Base-by-base conservation (phyloP, 2,888 invertebrate species). In the Leptopilina drosophilae region DNA sequence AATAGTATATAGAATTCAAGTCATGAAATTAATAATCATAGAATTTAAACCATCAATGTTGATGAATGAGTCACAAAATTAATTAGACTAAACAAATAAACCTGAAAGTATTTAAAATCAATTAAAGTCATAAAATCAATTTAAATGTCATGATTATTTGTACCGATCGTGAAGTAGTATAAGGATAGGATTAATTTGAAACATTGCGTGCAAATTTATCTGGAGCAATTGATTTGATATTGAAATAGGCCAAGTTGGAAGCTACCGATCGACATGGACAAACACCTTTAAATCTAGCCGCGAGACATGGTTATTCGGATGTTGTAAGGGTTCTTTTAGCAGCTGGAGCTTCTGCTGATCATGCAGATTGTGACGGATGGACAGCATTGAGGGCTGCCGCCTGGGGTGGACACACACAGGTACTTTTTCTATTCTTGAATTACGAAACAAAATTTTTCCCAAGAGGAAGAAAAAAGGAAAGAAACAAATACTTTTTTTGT, bases 391-490 rank as follows among this genome's bases (percentile, higher is more conserved):
- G 98, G 78, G 98, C 98, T 5, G 98, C 98, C 26, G 98, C 98
- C 12, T 98, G 98, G 98, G 98, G 98, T 73, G 98, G 98, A 0
- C 98, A 98, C 88, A 96, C 96, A 1, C 96, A 97, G 93, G 95
- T 95, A 89, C 91, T 20, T 62, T 20, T 62, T 62, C 20, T 15
- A 4, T 15, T 59, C n/a, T 15, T 5, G 15, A 59, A 59, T 59
- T 15, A n/a, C 15, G 1, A n/a, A 15, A n/a, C 7, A 15, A 15
- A 59, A 15, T 15, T 15, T 59, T 1, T 8, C n/a, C 20, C n/a
- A 59, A 59, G 15, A 73, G 33, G 56, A 76, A 53, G 62, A 20
- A 64, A 56, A 78, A 76, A 69, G 3, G 33, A 3, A 33, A 33
- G 3, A 3, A 33, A 20, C 1, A 20, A 20, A 20, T 1, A 20